Base-by-base conservation (phyloP, 2,113 vertebrate genomes). In the Ptychochromis oligacanthus region DNA sequence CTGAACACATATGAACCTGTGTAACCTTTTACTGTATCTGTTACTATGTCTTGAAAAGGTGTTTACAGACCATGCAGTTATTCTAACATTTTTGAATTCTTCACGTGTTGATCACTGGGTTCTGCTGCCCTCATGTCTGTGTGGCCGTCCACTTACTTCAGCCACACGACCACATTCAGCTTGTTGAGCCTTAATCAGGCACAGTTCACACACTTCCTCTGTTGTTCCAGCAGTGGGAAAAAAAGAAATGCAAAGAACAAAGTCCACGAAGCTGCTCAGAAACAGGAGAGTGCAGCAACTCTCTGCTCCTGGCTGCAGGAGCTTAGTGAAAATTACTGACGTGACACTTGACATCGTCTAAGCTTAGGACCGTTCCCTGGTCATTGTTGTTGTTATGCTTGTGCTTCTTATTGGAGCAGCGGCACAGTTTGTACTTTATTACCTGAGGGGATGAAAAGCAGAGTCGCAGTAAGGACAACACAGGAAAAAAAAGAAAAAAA, bases 331-430 rank as follows among this genome's bases (percentile, higher is more conserved):
- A 96, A 91, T 96, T 95, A 94, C 97, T 97, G 92, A 99, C 98
- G 11, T 99, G 98, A 95, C 98, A 98, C 77, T 99, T 99, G 89
- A 99, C 98, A 22, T 99, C 97, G 1, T 99, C 98, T 94, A 99
- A 94, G 93, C 97, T 98, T 83, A 99, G 96, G 1, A 97, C 96
- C 0, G 97, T 96, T 5, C 97, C 97, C 87, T 98, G 98, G 91
- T 94, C 91, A 87, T 97, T 97, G 6, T 95, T 96, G 89, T 96
- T 97, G 95, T 93, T 96, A 91, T 98, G 97, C 75, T 93, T 93
- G 92, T 97, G 96, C 87, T 96, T 97, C 94, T 97, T 98, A 67
- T 93, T 60, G 1, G 96, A 97, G 80, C 97, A 93, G 85, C 96
- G 95, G 85, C 97, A 99, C 88, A 99, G 92, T 84, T 97, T 97